Evolutionary conservation across 2,113 vertebrate genomes (phyloP).

Genomic region (Ciconia maguari): DNA sequence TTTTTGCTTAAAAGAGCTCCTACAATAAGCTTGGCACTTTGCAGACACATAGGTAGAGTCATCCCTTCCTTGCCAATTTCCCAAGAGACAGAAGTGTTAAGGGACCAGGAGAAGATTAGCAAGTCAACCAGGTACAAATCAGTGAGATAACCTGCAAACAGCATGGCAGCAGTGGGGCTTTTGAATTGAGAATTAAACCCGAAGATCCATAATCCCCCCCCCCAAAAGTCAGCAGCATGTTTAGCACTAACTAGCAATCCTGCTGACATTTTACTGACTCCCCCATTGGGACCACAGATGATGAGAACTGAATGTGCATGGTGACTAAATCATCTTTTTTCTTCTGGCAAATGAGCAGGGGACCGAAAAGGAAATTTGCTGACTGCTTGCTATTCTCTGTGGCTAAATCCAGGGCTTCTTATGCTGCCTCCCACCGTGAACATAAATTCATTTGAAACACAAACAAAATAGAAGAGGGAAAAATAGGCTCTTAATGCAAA

Average conservation of each 20-base stretch:
- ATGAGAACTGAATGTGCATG: neutral
- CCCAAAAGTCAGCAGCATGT: neutral
- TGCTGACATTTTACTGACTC: neutral
- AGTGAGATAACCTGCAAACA: neutral
- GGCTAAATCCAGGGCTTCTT: neutral
- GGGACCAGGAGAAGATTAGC: neutral
- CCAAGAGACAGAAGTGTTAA: neutral
- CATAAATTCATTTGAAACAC: constrained; percentile 28
- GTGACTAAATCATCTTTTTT: neutral
- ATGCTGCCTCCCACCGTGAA: neutral
- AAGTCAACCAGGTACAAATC: neutral
- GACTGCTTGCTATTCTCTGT: neutral
- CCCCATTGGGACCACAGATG: neutral
- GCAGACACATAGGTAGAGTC: fast-evolving
- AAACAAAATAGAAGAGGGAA: neutral
- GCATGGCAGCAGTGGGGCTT: neutral
- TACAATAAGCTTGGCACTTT: neutral
- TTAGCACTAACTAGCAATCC: neutral
- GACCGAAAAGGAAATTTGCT: neutral
- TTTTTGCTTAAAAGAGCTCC: neutral
- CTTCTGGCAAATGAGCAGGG: neutral
- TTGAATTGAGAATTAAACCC: neutral
- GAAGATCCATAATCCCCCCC: neutral
- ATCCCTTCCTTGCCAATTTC: neutral
- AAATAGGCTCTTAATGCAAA: constrained; percentile 23